Conservation (phyloP, 2,888 invertebrate species). For the Leptopilina myrica region DNA sequence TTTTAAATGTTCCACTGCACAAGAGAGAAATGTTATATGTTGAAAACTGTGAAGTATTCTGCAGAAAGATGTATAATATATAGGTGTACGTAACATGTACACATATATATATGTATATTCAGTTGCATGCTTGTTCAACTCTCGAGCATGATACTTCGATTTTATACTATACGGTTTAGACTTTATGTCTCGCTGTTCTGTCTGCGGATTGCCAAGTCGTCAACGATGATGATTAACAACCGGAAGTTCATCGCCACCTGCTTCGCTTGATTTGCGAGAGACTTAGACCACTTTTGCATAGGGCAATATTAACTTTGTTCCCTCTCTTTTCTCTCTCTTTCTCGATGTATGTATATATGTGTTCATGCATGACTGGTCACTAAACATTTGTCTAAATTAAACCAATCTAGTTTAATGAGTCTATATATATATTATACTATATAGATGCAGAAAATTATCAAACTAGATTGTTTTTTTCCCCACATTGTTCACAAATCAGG, state of each 20-base stretch:
- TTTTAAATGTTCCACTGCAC: no score
- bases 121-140: conserved; percentile 9
- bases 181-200: conserved; percentile 5
- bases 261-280: conserved; percentile 39
- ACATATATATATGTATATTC: neutral
- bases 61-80: no score
- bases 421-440: no score
- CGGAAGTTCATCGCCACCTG: conserved; percentile 36
- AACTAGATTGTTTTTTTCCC: no score
- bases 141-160: conserved; percentile 20
- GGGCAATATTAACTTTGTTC: conserved; percentile 19
- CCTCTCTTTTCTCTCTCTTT: neutral
- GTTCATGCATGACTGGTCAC: neutral
- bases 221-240: conserved; percentile 31
- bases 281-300: conserved; percentile 22
- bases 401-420: neutral
- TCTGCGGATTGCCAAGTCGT: conserved; percentile 24
- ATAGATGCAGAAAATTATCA: no score
- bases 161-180: conserved; percentile 25
- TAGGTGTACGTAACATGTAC: no score
- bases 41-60: no score
- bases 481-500: no score
- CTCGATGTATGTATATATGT: neutral
- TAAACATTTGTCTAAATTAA: conserved; percentile 8
- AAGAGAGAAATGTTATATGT: no score